Evolutionary conservation across 2,113 vertebrate genomes (phyloP), one percentile per base, ranked within the genome.

Genomic region (Corythornis madagascariensis): DNA sequence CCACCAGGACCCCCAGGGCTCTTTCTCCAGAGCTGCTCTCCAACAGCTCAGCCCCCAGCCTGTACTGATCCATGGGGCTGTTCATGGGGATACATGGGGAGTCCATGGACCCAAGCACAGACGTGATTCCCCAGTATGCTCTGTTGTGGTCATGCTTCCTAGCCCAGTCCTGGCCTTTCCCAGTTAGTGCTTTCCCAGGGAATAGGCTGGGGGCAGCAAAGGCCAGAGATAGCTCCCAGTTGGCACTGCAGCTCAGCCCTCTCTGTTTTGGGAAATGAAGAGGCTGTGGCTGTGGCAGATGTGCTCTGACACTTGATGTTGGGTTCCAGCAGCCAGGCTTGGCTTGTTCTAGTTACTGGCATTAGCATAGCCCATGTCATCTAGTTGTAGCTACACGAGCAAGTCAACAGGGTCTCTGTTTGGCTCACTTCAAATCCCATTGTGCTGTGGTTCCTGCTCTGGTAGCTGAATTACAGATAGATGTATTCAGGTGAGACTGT

Each of bases 111-210:
- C 24, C 56, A 28, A 38, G 72, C 19, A 10, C 24, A 9, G 60
- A 14, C 0, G 14, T 25, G 28, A 9, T 4, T 65, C n/a, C 55
- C 45, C 72, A 6, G 20, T 4, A 2, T 7, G 4, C 7, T 35
- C 40, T 1, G 6, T 4, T 60, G 53, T 2, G 4, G 21, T 21
- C 35, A 4, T 2, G 13, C 7, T 19, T 13, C 1, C 1, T 5
- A 21, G 60, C 21, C 47, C 43, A 10, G 31, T 11, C 33, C 42
- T 9, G 43, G 60, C 69, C 69, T 57, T 13, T 19, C 53, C 55
- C 60, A 66, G 0, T 40, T 16, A 16, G 25, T 3, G 8, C 64
- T n/a, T 4, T 78, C 45, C 22, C 0, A 0, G 52, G 26, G 31
- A 80, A 59, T 0, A 21, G 33, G 6, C 24, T 59, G 47, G 45